A percentile compares a stretch with the other conserved stretches of the same genome.
Evolutionary conservation across 1,140 invertebrate species (phyloP).

Genomic region (Orchestia grillus): DNA sequence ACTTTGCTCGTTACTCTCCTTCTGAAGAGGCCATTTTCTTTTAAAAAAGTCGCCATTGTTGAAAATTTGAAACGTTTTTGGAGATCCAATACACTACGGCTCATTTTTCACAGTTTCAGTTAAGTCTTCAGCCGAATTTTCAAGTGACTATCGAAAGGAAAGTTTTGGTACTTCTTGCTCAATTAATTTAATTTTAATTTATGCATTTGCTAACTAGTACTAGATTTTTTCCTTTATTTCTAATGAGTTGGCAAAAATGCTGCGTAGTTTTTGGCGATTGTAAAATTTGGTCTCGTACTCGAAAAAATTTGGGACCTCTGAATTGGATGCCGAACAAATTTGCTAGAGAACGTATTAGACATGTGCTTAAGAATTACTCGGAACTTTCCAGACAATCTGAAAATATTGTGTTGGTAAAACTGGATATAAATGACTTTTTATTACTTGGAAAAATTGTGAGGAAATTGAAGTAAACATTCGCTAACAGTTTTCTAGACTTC

Average conservation of each 20-base stretch:
- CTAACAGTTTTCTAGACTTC: not conserved
- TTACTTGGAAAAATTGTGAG: not conserved
- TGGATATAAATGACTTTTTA: not conserved
- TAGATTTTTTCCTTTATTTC: not conserved
- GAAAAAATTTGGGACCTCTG: no score
- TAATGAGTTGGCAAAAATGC: not conserved
- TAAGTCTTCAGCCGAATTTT: not conserved
- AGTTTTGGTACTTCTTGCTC: not conserved
- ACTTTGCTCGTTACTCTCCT: not conserved
- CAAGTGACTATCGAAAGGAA: not conserved
- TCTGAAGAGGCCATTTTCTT: constrained; percentile 14
- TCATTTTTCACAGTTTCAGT: not conserved
- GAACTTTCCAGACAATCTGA: no score
- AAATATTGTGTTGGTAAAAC: not conserved
- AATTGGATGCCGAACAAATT: no score
- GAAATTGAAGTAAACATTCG: not conserved
- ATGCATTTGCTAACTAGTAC: no score
- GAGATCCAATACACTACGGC: not conserved
- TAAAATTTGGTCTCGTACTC: not conserved
- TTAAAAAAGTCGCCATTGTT: not conserved
- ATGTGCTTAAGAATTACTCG: no score
- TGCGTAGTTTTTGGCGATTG: not conserved
- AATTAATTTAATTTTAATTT: no score
- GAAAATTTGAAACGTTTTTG: not conserved
- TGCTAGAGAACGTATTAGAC: no score